Conservation (phyloP, 1,140 invertebrate species). For the Lasioglossum albipes region DNA sequence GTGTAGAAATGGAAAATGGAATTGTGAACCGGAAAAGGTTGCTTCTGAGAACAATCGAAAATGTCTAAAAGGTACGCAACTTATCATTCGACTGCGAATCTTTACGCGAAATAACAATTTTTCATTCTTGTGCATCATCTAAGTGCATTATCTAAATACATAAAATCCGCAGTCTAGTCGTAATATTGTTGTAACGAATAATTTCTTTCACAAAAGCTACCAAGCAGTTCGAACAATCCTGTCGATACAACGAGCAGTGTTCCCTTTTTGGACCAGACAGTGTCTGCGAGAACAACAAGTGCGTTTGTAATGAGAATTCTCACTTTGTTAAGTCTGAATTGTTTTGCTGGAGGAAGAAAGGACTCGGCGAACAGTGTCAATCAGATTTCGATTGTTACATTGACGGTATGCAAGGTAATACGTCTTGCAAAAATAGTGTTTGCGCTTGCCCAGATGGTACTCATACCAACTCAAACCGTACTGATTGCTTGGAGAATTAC, state of each 20-base stretch:
- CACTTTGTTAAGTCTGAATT: conserved; percentile 57
- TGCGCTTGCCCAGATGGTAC: conserved; percentile 57
- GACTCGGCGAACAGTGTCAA: conserved; percentile 50
- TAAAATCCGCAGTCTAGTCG: too few relatives aligned
- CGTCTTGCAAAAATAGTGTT: conserved; percentile 26
- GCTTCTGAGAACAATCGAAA: conserved; percentile 49
- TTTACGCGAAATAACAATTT: too few relatives aligned
- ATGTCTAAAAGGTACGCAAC: conserved; percentile 63
- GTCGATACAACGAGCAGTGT: conserved; percentile 58
- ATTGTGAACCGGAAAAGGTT: conserved; percentile 49
- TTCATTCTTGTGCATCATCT: too few relatives aligned
- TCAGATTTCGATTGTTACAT: conserved; percentile 56
- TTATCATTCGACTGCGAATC: too few relatives aligned
- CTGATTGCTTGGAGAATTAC: conserved; percentile 31
- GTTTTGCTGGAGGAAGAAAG: conserved; percentile 67
- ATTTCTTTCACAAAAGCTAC: background rate
- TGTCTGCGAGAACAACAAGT: conserved; percentile 51
- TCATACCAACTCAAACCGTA: conserved; percentile 25
- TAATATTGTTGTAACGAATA: background rate
- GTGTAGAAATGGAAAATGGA: conserved; percentile 59
- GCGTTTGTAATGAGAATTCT: conserved; percentile 60
- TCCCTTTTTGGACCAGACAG: conserved; percentile 64
- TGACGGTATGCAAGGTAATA: background rate
- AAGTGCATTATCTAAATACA: too few relatives aligned
- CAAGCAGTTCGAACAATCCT: conserved; percentile 17